Evolutionary conservation across 2,797 vertebrate species (phyloP).

Genomic region (Rhynchotus rufescens): DNA sequence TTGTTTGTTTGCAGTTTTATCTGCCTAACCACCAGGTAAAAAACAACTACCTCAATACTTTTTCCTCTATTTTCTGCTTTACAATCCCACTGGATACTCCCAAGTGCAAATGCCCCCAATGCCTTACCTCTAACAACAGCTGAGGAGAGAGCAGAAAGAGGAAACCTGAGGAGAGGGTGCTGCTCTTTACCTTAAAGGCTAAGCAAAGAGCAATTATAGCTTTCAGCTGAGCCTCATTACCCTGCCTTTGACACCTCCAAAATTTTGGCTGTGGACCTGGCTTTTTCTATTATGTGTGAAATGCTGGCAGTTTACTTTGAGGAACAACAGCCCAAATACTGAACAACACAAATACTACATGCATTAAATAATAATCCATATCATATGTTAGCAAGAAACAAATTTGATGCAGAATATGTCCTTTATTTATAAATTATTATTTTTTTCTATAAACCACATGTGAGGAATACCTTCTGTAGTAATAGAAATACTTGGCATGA

Average conservation of each 20-base stretch:
- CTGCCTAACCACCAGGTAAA: neutral
- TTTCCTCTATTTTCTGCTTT: neutral
- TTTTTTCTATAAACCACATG: neutral
- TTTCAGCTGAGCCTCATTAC: neutral
- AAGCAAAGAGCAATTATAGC: neutral
- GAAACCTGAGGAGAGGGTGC: neutral
- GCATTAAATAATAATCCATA: neutral
- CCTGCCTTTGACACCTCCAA: neutral
- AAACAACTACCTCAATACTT: neutral
- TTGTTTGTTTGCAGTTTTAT: neutral
- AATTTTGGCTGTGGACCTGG: neutral
- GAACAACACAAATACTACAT: neutral
- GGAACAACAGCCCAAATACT: neutral
- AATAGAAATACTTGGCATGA: neutral
- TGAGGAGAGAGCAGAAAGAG: neutral
- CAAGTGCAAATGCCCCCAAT: neutral
- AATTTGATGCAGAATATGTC: neutral
- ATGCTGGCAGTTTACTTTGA: neutral
- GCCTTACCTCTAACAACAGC: neutral
- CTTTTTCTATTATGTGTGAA: neutral
- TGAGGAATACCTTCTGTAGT: neutral
- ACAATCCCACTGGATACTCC: neutral
- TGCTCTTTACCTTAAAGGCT: slow-evolving; percentile 19
- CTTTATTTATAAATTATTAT: neutral
- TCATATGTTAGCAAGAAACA: neutral